Conservation (phyloP, 1,140 invertebrate species). For the Musca vetustissima region DNA sequence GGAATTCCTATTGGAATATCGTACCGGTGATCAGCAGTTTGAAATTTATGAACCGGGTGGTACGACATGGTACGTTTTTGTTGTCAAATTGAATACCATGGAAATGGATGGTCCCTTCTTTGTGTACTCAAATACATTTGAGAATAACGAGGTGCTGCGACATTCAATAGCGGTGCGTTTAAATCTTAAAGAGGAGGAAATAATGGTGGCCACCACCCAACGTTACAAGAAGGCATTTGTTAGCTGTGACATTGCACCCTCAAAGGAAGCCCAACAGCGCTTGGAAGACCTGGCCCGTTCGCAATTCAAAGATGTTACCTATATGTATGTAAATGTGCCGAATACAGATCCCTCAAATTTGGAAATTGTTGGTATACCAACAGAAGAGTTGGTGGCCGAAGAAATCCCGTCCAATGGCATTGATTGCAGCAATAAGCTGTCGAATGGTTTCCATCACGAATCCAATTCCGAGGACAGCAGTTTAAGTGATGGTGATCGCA, state of each 20-base stretch:
- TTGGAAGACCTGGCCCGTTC: constrained; percentile 42
- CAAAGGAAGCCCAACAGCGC: constrained; percentile 39
- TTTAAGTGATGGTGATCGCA: constrained; percentile 74
- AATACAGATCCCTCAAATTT: constrained; percentile 61
- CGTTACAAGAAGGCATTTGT: constrained; percentile 49
- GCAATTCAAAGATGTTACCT: constrained; percentile 60
- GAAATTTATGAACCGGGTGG: constrained; percentile 67
- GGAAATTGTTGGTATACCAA: constrained; percentile 61
- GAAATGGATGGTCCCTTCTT: constrained; percentile 65
- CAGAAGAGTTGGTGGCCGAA: constrained; percentile 44
- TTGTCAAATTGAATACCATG: constrained; percentile 64
- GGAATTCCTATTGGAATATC: constrained; percentile 72
- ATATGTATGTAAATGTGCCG: constrained; percentile 64
- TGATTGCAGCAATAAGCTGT: not conserved
- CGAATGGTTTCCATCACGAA: constrained; percentile 50
- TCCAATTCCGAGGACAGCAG: constrained; percentile 79
- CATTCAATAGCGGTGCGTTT: constrained; percentile 57
- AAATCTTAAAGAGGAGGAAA: constrained; percentile 43
- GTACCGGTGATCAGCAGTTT: constrained; percentile 66
- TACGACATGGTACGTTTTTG: constrained; percentile 66
- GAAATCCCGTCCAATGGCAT: not conserved
- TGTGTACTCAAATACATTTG: constrained; percentile 62
- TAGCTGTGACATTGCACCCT: constrained; percentile 40
- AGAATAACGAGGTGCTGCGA: constrained; percentile 66
- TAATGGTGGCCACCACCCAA: constrained; percentile 55